phyloP scores from a whole-genome alignment of 2,113 vertebrate species.

The Prinia subflava region DNA sequence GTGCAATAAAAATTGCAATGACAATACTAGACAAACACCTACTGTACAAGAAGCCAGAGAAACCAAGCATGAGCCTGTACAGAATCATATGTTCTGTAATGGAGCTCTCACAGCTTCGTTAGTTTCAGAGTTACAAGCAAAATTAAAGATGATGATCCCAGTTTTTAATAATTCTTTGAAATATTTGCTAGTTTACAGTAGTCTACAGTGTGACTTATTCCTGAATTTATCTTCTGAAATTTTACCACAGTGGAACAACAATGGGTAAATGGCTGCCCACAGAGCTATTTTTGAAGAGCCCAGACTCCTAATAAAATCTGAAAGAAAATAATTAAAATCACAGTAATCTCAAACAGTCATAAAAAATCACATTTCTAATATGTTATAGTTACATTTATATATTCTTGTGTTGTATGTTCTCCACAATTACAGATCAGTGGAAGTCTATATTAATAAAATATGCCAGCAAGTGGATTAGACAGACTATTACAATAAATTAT shows the following conservation, averaged over 20 bases:
- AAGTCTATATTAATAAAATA: constrained; percentile 13
- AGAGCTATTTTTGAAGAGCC: not conserved
- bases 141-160: not conserved
- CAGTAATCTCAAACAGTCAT: not conserved
- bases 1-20: constrained; percentile 71
- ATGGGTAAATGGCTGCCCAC: not conserved
- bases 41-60: constrained; percentile 28
- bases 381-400: not conserved
- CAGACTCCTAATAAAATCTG: not conserved
- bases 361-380: not conserved
- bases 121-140: not conserved
- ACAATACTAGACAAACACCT: constrained; percentile 67
- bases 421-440: not conserved
- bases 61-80: constrained; percentile 5
- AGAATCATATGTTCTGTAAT: not conserved
- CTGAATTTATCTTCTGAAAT: not conserved
- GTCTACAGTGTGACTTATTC: not conserved
- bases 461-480: not conserved
- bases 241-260: not conserved
- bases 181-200: not conserved
- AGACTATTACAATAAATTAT: constrained; percentile 35
- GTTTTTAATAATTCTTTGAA: not conserved
- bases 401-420: not conserved
- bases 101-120: constrained; percentile 9
- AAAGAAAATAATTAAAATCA: not conserved